phyloP scores from a whole-genome alignment of 1,140 invertebrate genomes.

The Heliothis virescens region DNA sequence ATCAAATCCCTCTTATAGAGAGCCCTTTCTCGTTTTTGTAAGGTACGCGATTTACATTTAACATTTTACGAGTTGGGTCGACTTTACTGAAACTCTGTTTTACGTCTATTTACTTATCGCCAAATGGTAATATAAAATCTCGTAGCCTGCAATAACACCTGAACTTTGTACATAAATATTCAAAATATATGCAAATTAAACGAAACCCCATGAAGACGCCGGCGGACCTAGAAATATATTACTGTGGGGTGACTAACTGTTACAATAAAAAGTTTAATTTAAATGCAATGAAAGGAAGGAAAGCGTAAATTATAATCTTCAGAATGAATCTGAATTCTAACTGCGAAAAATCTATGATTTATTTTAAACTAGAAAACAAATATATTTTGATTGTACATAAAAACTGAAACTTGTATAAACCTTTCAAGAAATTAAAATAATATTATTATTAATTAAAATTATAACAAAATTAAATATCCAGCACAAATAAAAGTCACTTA shows the following conservation, averaged over 20 bases:
- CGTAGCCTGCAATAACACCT: conserved; percentile 22
- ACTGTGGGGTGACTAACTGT: conserved; percentile 11
- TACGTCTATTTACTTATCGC: conserved; percentile 24
- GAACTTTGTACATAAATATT: conserved; percentile 19
- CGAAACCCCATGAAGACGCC: background rate
- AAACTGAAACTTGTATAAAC: background rate
- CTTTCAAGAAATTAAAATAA: background rate
- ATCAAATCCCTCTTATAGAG: background rate
- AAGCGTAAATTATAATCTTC: background rate
- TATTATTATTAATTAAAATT: background rate
- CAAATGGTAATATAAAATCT: conserved; percentile 27
- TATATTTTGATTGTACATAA: no score
- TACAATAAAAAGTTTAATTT: background rate
- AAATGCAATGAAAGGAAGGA: background rate
- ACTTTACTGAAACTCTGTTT: conserved; percentile 17
- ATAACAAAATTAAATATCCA: background rate
- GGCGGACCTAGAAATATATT: conserved; percentile 31
- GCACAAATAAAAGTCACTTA: conserved; percentile 20
- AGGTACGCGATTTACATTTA: conserved; percentile 43
- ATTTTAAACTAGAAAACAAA: no score
- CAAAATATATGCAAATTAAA: conserved; percentile 39
- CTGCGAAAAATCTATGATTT: background rate
- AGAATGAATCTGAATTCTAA: background rate
- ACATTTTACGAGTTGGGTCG: conserved; percentile 29
- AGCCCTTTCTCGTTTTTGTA: conserved; percentile 37